phyloP scores from a whole-genome alignment of 2,113 vertebrate genomes.

The Ciconia maguari region DNA sequence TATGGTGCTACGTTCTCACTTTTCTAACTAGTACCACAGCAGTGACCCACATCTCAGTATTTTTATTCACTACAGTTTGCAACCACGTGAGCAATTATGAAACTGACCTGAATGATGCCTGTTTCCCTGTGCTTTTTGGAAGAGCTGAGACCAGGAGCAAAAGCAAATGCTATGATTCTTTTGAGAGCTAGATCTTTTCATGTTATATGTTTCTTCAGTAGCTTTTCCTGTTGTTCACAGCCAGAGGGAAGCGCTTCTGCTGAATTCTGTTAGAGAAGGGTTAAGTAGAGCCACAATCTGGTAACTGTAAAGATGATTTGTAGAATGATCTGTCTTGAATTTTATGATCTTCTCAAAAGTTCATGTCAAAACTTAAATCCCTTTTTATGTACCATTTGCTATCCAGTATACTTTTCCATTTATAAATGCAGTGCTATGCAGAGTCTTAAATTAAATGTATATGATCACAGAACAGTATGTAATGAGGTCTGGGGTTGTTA shows the following conservation, averaged over 20 bases:
- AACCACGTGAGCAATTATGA: not conserved
- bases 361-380: not conserved
- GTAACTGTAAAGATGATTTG: conserved; percentile 26
- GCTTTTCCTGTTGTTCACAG: not conserved
- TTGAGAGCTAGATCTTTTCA: not conserved
- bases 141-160: not conserved
- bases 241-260: not conserved
- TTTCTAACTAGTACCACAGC: not conserved
- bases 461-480: not conserved
- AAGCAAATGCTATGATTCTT: not conserved
- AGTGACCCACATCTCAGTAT: not conserved
- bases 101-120: not conserved
- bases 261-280: not conserved
- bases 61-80: not conserved
- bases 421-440: not conserved
- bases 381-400: not conserved
- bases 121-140: not conserved
- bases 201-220: not conserved
- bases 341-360: not conserved
- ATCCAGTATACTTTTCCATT: not conserved
- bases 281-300: not conserved
- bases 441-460: not conserved
- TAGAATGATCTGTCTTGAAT: not conserved
- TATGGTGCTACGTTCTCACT: rapidly evolving
- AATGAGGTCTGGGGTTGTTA: not conserved